Conservation (phyloP, 2,797 vertebrate species). For the Neosilurus hyrtlii region DNA sequence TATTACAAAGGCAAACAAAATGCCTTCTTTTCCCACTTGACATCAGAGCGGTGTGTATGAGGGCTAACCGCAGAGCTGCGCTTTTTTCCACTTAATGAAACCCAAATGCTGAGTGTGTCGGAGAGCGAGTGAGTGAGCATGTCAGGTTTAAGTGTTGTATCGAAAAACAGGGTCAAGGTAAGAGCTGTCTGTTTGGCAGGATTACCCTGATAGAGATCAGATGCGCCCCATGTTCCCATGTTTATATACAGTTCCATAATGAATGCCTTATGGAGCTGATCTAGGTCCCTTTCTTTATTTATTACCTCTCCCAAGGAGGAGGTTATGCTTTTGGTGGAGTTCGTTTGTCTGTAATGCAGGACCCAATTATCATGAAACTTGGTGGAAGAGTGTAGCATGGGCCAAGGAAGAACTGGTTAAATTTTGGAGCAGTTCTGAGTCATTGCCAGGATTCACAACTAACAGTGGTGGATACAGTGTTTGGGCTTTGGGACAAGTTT, state of each 20-base stretch:
- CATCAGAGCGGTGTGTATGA: slow-evolving; percentile 72
- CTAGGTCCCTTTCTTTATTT: background rate
- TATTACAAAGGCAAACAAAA: slow-evolving; percentile 79
- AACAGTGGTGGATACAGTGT: no score
- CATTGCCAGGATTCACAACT: no score
- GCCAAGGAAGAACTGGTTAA: no score
- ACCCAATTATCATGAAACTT: no score
- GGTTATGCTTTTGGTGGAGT: no score
- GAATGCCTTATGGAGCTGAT: background rate
- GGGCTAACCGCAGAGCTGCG: slow-evolving; percentile 64
- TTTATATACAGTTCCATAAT: background rate
- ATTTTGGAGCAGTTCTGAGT: no score
- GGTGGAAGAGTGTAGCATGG: no score
- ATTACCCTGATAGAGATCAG: slow-evolving; percentile 8
- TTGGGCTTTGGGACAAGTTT: no score
- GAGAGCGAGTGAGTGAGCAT: slow-evolving; percentile 42
- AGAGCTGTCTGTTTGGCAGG: background rate
- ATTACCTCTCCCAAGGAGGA: background rate
- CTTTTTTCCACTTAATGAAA: slow-evolving; percentile 66
- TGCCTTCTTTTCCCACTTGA: slow-evolving; percentile 63
- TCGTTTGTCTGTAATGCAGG: no score
- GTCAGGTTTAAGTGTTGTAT: slow-evolving; percentile 59
- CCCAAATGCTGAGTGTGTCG: slow-evolving; percentile 65
- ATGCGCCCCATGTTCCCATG: background rate
- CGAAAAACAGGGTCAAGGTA: background rate